phyloP scores from a whole-genome alignment of 2,797 vertebrate genomes.

The Enteromius paludinosus region DNA sequence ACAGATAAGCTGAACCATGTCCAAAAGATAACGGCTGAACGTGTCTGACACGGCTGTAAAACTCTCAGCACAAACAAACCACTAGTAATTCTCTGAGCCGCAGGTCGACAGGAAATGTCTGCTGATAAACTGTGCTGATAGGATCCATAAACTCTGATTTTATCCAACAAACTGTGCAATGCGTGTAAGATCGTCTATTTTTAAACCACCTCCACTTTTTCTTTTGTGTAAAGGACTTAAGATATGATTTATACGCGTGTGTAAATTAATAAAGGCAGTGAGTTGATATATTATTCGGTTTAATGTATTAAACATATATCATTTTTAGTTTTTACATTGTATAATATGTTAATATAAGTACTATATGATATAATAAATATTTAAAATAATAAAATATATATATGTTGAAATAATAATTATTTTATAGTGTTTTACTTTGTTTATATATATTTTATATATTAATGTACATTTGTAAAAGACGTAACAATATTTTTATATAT shows the following conservation, averaged over 20 bases:
- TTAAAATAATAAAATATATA: neutral
- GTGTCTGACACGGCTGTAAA: constrained; percentile 26
- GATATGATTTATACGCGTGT: neutral
- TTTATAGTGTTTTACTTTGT: neutral
- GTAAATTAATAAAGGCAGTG: neutral
- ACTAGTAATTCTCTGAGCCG: constrained; percentile 34
- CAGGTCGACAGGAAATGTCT: constrained; percentile 42
- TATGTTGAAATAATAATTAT: neutral
- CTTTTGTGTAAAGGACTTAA: neutral
- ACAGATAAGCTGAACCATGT: constrained; percentile 32
- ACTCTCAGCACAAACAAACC: constrained; percentile 36
- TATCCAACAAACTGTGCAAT: constrained; percentile 7
- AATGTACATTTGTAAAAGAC: too few species aligned
- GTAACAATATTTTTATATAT: too few species aligned
- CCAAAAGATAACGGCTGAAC: constrained; percentile 28
- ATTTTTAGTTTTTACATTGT: too few species aligned
- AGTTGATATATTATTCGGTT: neutral
- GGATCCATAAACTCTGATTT: constrained; percentile 27
- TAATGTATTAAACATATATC: neutral
- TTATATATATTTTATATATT: neutral
- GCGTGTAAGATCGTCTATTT: neutral
- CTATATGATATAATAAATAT: neutral
- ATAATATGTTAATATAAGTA: neutral
- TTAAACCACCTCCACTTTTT: constrained; percentile 8
- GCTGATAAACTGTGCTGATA: constrained; percentile 42